A percentile compares a stretch with the other conserved stretches of the same genome.
Evolutionary conservation across 2,888 invertebrate species (phyloP).

Genomic region (Meteorus cinctellus): DNA sequence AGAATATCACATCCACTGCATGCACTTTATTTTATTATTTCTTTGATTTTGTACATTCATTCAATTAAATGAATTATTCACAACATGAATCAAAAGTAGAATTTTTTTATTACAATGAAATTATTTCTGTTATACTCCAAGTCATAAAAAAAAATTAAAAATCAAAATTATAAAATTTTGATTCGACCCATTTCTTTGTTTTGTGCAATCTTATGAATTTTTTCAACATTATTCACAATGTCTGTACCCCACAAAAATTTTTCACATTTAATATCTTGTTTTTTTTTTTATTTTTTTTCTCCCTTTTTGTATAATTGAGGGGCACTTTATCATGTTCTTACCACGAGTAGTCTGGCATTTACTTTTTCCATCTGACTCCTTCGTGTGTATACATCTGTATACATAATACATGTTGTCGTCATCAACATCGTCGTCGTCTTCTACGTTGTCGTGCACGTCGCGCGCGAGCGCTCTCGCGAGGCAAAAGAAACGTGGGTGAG

Average conservation of each 20-base stretch:
- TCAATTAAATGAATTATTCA: too few relatives aligned
- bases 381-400: not conserved
- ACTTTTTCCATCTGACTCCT: not conserved
- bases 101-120: too few relatives aligned
- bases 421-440: not conserved
- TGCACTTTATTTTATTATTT: too few relatives aligned
- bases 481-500: constrained; percentile 41
- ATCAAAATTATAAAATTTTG: too few relatives aligned
- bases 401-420: constrained; percentile 8
- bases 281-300: not conserved
- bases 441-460: not conserved
- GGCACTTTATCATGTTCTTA: not conserved
- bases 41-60: too few relatives aligned
- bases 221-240: not conserved
- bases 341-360: constrained; percentile 11
- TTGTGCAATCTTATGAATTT: not conserved
- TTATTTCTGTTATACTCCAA: too few relatives aligned
- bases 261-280: not conserved
- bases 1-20: too few relatives aligned
- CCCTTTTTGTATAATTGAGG: constrained; percentile 4
- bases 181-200: too few relatives aligned
- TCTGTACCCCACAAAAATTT: not conserved
- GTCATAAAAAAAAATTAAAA: too few relatives aligned
- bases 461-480: not conserved
- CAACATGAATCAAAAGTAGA: too few relatives aligned